Conservation (phyloP, 2,113 vertebrate species). For the Gobius niger region DNA sequence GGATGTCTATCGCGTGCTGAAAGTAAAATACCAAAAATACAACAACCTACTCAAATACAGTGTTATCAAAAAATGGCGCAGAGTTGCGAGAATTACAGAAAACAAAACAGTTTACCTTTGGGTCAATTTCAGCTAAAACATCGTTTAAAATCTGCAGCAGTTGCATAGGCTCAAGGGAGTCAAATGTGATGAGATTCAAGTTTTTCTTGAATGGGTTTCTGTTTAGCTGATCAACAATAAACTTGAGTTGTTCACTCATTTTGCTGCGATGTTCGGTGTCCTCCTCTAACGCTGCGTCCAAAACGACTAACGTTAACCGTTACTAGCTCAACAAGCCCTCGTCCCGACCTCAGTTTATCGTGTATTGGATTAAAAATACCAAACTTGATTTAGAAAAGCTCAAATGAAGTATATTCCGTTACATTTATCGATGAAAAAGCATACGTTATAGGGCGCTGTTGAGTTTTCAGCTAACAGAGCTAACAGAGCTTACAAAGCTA, state of each 20-base stretch:
- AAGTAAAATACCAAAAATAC: slow-evolving; percentile 13
- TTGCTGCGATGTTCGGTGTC: slow-evolving; percentile 18
- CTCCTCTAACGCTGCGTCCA: not conserved
- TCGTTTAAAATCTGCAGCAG: slow-evolving; percentile 93
- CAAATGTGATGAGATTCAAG: slow-evolving; percentile 95
- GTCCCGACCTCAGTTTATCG: not conserved
- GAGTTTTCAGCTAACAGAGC: not conserved
- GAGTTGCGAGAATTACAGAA: too few relatives aligned
- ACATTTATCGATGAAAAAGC: not conserved
- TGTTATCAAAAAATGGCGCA: not conserved
- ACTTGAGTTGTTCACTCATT: slow-evolving; percentile 96
- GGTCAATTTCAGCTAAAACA: slow-evolving; percentile 93
- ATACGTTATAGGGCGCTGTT: not conserved
- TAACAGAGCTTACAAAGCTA: slow-evolving; percentile 1
- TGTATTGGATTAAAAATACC: not conserved
- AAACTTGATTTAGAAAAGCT: not conserved
- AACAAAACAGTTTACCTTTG: slow-evolving; percentile 82
- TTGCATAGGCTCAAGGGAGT: slow-evolving; percentile 90
- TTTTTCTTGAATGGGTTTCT: slow-evolving; percentile 94
- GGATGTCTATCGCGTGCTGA: slow-evolving; percentile 92
- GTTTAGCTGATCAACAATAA: slow-evolving; percentile 93
- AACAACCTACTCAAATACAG: not conserved
- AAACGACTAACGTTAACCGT: not conserved
- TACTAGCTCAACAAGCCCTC: not conserved
- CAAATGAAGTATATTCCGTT: not conserved